These are phyloP conservation scores for Characodon lateralis DNA, from an alignment of 2,797 vertebrate genomes.

Conservation along the genomic window DNA sequence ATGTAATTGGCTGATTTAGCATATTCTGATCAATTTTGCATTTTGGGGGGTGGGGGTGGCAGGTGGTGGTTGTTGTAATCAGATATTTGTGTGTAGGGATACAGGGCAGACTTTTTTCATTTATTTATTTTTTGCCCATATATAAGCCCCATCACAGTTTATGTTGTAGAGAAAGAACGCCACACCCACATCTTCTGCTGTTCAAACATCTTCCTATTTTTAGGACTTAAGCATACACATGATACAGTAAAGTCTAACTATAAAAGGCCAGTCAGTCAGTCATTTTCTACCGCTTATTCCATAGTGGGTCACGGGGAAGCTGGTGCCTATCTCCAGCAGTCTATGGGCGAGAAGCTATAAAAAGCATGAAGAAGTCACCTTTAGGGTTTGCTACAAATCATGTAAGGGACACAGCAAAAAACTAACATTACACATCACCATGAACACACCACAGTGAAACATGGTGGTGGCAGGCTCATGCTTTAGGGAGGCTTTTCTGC, in stretches of 20 bases:
- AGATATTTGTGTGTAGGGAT: constrained; percentile 1
- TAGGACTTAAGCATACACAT: neutral
- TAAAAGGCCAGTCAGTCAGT: too few species aligned
- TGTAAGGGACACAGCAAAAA: neutral
- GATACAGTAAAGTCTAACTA: neutral
- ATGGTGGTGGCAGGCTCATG: neutral
- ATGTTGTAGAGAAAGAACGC: neutral
- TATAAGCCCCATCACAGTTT: neutral
- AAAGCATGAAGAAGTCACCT: neutral
- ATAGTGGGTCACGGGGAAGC: too few species aligned
- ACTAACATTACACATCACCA: neutral
- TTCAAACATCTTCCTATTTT: neutral
- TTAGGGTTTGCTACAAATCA: neutral
- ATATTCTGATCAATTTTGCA: neutral
- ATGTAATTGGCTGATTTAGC: neutral
- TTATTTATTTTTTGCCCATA: neutral
- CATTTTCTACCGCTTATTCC: too few species aligned
- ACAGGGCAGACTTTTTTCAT: neutral
- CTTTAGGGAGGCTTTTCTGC: neutral
- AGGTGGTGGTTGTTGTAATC: neutral
- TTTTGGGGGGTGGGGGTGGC: too few species aligned
- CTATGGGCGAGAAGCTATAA: too few species aligned
- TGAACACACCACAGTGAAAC: neutral
- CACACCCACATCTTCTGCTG: neutral
- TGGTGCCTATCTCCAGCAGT: too few species aligned